Evolutionary conservation across 2,888 invertebrate species (phyloP), one percentile per base, ranked within the genome.

Genomic region (Sepiola atlantica): DNA sequence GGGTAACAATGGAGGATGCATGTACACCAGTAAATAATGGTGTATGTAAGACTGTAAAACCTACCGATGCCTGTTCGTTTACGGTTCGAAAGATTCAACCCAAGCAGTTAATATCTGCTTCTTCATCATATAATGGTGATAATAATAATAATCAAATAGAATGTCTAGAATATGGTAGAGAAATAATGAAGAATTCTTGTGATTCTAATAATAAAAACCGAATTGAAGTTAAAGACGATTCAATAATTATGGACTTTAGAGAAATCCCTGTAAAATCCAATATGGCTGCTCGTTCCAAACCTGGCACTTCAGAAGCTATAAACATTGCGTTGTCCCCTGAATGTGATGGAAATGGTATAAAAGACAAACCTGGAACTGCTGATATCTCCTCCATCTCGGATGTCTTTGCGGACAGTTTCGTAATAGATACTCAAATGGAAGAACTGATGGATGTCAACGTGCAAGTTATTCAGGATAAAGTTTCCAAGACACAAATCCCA

Each of bases 381-480:
- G 54, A 92, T 20, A 92, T n/a, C 28, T 55, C 92, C n/a, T 12
- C 91, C 35, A 54, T 18, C 18, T 92, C 28, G 6, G 92, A 92
- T 55, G 55, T 92, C 54, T 96, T 96, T 94, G 95, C 95, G 35
- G 96, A 96, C 77, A 97, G 96, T 95, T 96, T 96, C 94, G 94
- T 96, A 45, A 57, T 97, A 35, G 96, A 96, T 95, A 96, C 96
- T n/a, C 96, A 96, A 95, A 95, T 95, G 18, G 94, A 94, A 32
- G 94, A 95, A 35, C 90, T 95, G 55, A 94, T 96, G 94, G 94
- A 92, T 35, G 92, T 20, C 35, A 94, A 94, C 10, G 16, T 16
- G n/a, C 32, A 4, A 77, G n/a, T 18, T 16, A 14, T 16, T 18
- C n/a, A 77, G 32, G n/a, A n/a, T 1, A 16, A n/a, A 16, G 16